These are phyloP conservation scores for Chouioia cunea DNA, from an alignment of 2,888 invertebrate genomes.

Conservation along the genomic window DNA sequence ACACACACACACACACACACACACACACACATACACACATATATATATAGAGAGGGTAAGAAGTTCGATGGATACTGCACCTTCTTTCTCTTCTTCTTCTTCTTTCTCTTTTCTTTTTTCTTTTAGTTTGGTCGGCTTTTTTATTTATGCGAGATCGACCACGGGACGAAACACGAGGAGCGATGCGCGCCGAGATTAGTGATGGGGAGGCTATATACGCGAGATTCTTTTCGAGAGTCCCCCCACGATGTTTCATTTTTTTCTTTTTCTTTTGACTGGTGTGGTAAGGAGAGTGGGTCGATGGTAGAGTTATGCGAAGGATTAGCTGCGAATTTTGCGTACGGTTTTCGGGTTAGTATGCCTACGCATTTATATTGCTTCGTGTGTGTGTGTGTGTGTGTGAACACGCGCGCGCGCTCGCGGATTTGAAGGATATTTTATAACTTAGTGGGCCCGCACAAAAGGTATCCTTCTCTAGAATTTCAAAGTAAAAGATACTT, in stretches of 20 bases:
- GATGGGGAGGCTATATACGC: not conserved
- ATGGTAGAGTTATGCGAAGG: constrained; percentile 17
- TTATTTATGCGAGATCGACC: constrained; percentile 25
- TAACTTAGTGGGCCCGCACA: no score
- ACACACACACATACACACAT: no score
- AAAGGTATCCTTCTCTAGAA: no score
- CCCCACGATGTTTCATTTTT: not conserved
- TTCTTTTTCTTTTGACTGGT: not conserved
- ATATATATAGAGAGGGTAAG: not conserved
- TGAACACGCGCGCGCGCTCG: no score
- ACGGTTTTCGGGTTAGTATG: no score
- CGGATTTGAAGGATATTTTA: no score
- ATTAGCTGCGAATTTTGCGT: constrained; percentile 20
- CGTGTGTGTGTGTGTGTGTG: no score
- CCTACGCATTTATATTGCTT: no score
- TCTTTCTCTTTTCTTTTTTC: not conserved
- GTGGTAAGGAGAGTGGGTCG: not conserved
- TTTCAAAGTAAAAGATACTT: no score
- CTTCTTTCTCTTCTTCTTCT: not conserved
- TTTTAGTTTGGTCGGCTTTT: not conserved
- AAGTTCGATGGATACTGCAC: not conserved
- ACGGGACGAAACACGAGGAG: constrained; percentile 31
- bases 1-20: no score
- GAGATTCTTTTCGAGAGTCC: not conserved
- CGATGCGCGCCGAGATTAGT: constrained; percentile 27